Evolutionary conservation across 2,888 invertebrate species (phyloP), one percentile per base, ranked within the genome.

Genomic region (Meteorus cinctellus): DNA sequence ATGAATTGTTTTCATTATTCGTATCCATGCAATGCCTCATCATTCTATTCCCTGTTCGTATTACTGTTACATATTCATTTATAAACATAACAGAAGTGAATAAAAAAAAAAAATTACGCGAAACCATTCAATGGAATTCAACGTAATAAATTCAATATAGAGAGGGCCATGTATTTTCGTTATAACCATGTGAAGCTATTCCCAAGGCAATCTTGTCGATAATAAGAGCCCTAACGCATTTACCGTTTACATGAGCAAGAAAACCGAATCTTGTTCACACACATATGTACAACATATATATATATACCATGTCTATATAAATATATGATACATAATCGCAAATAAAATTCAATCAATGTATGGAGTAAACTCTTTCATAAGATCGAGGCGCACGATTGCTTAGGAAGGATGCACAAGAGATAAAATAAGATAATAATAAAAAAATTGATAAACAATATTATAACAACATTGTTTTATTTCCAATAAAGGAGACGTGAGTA

Each of bases 191-290:
- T 77, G 75, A 81, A 80, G 79, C 80, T 82, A 82, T 82, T 82
- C 82, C 81, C 82, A 79, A 81, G 81, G 81, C 82, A 83, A 83
- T 83, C 82, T 82, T 80, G 77, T 74, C 81, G 77, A 80, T 83
- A 81, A 82, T 83, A 82, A 81, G 75, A 79, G 72, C 77, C 79
- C 78, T 83, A 83, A 83, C 81, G 75, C 75, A 79, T 78, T 83
- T 83, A 83, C 79, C 81, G 80, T 80, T 81, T 81, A 76, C 79
- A 79, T 75, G 66, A 75, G 29, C 72, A 55, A 48, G 65, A 72
- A 75, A 77, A 63, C 68, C 72, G 41, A 14, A 14, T 36, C 74
- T 55, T 41, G 74, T 69, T 60, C 66, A 69, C 70, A 41, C 65
- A 55, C 65, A 27, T 74, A 66, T 70, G 74, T 78, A 74, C 72